Evolutionary conservation across 2,888 invertebrate genomes (phyloP).

Genomic region (Lagria hirta): DNA sequence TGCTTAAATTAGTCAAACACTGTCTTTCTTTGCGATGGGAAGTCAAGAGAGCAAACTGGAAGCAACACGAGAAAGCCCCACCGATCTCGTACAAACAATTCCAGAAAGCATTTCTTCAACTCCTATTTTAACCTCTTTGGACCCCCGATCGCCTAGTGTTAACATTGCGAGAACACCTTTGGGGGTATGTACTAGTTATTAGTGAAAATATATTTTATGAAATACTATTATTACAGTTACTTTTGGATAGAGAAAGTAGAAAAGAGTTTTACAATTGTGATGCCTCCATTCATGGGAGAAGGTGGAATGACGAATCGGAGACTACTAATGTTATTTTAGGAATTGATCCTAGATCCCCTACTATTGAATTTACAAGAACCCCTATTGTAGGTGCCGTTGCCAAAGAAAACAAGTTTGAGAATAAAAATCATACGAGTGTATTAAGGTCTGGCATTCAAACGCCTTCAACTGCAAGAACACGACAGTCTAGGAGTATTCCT

Average conservation of each 20-base stretch:
- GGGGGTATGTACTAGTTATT: constrained; percentile 53
- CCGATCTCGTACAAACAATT: background rate
- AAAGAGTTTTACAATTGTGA: too few species aligned
- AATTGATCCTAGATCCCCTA: constrained; percentile 61
- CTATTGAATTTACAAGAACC: constrained; percentile 62
- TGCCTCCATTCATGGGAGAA: too few species aligned
- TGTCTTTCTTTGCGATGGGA: too few species aligned
- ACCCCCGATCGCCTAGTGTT: constrained; percentile 64
- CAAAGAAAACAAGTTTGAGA: constrained; percentile 39
- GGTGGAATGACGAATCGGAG: background rate
- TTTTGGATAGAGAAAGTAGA: too few species aligned
- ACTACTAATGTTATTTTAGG: constrained; percentile 26
- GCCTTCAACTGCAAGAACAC: constrained; percentile 44
- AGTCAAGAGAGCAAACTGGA: constrained; percentile 36
- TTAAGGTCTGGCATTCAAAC: constrained; percentile 29
- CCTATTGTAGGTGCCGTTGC: constrained; percentile 47
- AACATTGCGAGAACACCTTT: constrained; percentile 63
- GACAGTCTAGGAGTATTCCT: constrained; percentile 50
- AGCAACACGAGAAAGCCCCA: constrained; percentile 24
- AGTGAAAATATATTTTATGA: constrained; percentile 2
- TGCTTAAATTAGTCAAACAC: too few species aligned
- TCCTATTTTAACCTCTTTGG: constrained; percentile 44
- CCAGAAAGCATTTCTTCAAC: constrained; percentile 29
- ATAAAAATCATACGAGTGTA: constrained; percentile 48
- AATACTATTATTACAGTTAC: constrained; percentile 19